phyloP scores from a whole-genome alignment of 37 sponge, comb jelly and placozoan species.

The Chondrosia reniformis region DNA sequence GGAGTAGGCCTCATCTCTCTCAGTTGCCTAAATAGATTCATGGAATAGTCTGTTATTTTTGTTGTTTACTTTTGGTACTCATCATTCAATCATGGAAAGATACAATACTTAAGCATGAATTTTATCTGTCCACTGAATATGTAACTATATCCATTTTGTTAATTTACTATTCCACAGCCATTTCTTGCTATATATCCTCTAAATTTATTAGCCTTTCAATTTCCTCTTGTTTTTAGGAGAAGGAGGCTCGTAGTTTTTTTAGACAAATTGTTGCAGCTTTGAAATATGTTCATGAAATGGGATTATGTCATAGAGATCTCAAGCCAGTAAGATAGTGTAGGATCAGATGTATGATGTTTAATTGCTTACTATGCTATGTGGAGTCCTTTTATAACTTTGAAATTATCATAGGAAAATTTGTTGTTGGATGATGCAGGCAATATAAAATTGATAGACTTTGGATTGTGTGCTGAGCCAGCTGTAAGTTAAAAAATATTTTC shows the following conservation, averaged over 20 bases:
- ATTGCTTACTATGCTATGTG: background rate
- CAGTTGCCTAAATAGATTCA: no score
- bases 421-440: conserved; percentile 83
- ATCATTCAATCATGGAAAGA: no score
- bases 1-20: no score
- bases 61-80: no score
- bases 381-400: background rate
- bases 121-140: no score
- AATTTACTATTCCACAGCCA: no score
- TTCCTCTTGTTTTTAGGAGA: conserved; percentile 62
- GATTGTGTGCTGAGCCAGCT: conserved; percentile 78
- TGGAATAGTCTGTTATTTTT: no score
- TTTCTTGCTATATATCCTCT: no score
- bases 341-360: background rate
- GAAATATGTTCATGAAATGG: conserved; percentile 66
- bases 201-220: no score
- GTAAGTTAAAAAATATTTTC: conserved; percentile 22
- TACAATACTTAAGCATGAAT: no score
- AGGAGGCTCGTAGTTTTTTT: conserved; percentile 83
- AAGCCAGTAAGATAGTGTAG: conserved; percentile 72
- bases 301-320: conserved; percentile 82
- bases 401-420: conserved; percentile 71
- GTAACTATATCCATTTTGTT: no score
- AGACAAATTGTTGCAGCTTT: conserved; percentile 84
- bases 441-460: conserved; percentile 94